These are phyloP conservation scores for Tuberolachnus salignus DNA, from an alignment of 2,888 invertebrate genomes.

Conservation along the genomic window DNA sequence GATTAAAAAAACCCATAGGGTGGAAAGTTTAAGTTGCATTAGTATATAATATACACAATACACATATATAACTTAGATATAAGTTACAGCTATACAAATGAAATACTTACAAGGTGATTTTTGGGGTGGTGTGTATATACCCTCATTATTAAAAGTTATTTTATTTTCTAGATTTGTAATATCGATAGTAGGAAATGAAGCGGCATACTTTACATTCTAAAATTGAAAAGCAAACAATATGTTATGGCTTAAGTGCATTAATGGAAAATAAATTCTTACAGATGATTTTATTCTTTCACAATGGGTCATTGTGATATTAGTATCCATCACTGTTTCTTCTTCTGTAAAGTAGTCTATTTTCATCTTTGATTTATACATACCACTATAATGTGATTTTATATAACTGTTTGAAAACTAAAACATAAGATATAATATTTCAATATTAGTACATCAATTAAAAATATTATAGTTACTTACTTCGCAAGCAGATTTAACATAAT, in stretches of 20 bases:
- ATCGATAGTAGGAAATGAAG: conserved; percentile 14
- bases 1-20: no score
- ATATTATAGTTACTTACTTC: conserved; percentile 17
- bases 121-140: conserved; percentile 10
- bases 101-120: conserved; percentile 40
- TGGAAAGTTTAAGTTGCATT: no score
- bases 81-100: no score
- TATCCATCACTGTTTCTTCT: neutral
- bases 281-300: conserved; percentile 11
- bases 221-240: neutral
- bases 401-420: conserved; percentile 42
- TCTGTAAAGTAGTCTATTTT: conserved; percentile 44
- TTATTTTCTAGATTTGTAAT: conserved; percentile 20
- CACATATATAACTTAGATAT: no score
- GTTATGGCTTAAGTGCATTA: neutral
- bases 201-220: conserved; percentile 3
- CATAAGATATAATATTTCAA: neutral
- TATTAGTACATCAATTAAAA: neutral
- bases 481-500: conserved; percentile 33
- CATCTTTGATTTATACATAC: conserved; percentile 36
- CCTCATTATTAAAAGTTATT: conserved; percentile 29
- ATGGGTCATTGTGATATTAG: conserved; percentile 28
- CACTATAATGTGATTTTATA: conserved; percentile 34
- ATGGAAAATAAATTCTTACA: conserved; percentile 16
- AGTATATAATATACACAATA: no score